A percentile compares a stretch with the other conserved stretches of the same genome.
phyloP scores from a whole-genome alignment of 2,113 vertebrate species.

The Halichoeres trimaculatus region DNA sequence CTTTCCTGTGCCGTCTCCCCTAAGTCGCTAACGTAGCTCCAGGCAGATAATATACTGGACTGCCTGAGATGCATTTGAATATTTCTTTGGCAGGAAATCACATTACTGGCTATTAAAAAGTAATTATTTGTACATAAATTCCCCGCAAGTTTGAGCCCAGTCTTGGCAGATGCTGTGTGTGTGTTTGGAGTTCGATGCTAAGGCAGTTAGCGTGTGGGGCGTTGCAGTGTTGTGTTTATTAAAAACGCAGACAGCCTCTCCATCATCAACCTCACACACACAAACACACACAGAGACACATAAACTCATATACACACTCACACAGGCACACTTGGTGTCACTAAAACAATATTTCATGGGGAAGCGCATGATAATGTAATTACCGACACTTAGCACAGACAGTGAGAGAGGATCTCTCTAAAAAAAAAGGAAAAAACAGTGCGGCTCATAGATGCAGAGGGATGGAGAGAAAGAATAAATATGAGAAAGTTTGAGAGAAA shows the following conservation, averaged over 20 bases:
- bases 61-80: slow-evolving; percentile 88
- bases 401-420: slow-evolving; percentile 56
- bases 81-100: slow-evolving; percentile 89
- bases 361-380: slow-evolving; percentile 82
- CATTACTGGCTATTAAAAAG: slow-evolving; percentile 89
- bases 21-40: slow-evolving; percentile 80
- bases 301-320: slow-evolving; percentile 15
- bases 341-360: slow-evolving; percentile 80
- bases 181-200: slow-evolving; percentile 80
- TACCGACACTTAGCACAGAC: slow-evolving; percentile 78
- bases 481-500: background rate
- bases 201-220: slow-evolving; percentile 82
- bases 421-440: slow-evolving; percentile 4
- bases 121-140: slow-evolving; percentile 91
- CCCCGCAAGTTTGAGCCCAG: slow-evolving; percentile 78
- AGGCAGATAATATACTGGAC: slow-evolving; percentile 89
- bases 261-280: slow-evolving; percentile 78
- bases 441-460: slow-evolving; percentile 19
- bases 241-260: slow-evolving; percentile 83
- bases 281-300: slow-evolving; percentile 26
- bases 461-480: slow-evolving; percentile 1
- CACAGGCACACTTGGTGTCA: slow-evolving; percentile 65
- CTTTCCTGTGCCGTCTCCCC: slow-evolving; percentile 77
- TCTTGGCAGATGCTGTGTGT: slow-evolving; percentile 76
- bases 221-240: slow-evolving; percentile 83